Percentiles rank a stretch among this genome's conserved stretches.
These are phyloP conservation scores for Stegodyphus mimosarum DNA, from an alignment of 1,140 invertebrate genomes.

Conservation along the genomic window DNA sequence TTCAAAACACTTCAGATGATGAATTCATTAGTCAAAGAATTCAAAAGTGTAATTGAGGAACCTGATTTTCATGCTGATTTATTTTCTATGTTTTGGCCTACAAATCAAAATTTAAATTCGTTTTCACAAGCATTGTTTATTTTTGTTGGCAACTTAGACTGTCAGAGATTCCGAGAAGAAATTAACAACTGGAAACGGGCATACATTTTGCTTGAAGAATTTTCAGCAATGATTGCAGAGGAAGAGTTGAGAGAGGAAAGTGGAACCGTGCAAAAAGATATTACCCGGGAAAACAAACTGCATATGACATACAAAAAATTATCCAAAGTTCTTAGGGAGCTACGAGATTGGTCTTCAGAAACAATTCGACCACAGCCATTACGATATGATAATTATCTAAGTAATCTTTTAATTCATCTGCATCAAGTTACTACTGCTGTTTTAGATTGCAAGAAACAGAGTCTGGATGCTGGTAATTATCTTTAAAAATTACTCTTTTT, in stretches of 20 bases:
- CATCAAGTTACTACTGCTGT: conserved; percentile 49
- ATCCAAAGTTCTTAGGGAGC: conserved; percentile 22
- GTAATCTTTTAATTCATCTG: conserved; percentile 35
- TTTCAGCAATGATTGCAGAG: conserved; percentile 19
- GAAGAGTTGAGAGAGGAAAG: conserved; percentile 20
- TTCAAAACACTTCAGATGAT: conserved; percentile 41
- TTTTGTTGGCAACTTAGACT: conserved; percentile 34
- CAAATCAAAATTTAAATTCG: neutral
- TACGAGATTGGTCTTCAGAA: conserved; percentile 50
- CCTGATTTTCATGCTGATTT: conserved; percentile 1
- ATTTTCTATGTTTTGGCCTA: conserved; percentile 30
- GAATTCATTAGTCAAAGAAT: conserved; percentile 31
- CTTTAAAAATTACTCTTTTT: neutral
- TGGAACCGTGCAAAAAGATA: conserved; percentile 18
- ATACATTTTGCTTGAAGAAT: conserved; percentile 7
- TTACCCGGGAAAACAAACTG: conserved; percentile 24
- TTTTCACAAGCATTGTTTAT: neutral
- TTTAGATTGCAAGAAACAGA: conserved; percentile 48
- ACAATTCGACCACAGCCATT: conserved; percentile 20
- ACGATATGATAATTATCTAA: conserved; percentile 40
- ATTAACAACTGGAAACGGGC: conserved; percentile 32
- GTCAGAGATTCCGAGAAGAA: conserved; percentile 20
- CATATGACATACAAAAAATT: conserved; percentile 49
- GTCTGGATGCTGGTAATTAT: conserved; percentile 16
- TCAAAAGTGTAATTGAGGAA: conserved; percentile 7